Evolutionary conservation across 1,140 invertebrate species (phyloP).

Genomic region (Lasioglossum albipes): DNA sequence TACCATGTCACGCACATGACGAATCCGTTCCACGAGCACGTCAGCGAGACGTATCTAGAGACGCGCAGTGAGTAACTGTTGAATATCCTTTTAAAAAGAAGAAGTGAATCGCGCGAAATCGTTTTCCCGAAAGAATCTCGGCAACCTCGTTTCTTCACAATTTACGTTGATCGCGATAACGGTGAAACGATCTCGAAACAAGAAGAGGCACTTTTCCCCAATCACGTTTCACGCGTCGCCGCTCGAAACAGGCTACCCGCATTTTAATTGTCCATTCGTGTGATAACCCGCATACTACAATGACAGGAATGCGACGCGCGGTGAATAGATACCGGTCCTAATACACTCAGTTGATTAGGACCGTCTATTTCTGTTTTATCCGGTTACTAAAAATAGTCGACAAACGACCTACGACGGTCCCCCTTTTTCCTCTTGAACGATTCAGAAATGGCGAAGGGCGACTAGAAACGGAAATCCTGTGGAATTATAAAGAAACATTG

Average conservation of each 20-base stretch:
- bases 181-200: not conserved
- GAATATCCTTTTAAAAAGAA: too few species aligned
- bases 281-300: constrained; percentile 48
- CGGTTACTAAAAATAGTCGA: constrained; percentile 46
- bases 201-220: constrained; percentile 1
- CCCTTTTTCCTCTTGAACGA: not conserved
- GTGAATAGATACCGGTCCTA: constrained; percentile 40
- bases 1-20: constrained; percentile 83
- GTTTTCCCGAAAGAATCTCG: too few species aligned
- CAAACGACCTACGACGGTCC: too few species aligned
- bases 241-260: constrained; percentile 41
- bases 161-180: not conserved
- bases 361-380: constrained; percentile 26
- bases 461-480: not conserved
- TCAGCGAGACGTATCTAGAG: constrained; percentile 87
- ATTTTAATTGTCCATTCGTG: constrained; percentile 19
- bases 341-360: constrained; percentile 8
- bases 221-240: not conserved
- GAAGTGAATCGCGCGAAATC: too few species aligned
- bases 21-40: constrained; percentile 91
- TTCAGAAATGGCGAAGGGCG: not conserved
- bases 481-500: not conserved
- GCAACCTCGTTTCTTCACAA: not conserved
- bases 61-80: constrained; percentile 87
- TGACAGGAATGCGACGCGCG: constrained; percentile 16